phyloP scores from a whole-genome alignment of 2,113 vertebrate species.

The Hirundichthys speculiger region DNA sequence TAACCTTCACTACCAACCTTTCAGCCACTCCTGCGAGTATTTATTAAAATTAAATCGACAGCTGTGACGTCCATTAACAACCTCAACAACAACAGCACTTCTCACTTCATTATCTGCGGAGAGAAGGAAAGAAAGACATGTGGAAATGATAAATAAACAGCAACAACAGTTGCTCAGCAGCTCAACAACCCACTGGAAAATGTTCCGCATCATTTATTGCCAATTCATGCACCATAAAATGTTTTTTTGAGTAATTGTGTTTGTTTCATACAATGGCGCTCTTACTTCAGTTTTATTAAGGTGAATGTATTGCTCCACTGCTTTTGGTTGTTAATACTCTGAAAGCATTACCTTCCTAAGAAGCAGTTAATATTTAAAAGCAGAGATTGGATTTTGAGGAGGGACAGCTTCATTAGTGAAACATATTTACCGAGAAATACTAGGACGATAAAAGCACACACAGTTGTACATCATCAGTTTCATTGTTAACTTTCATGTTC shows the following conservation, averaged over 20 bases:
- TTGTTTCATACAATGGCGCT: constrained; percentile 12
- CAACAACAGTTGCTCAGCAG: too few species aligned
- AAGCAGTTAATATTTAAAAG: constrained; percentile 30
- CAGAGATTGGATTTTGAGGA: constrained; percentile 25
- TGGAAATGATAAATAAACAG: constrained; percentile 5
- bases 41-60: constrained; percentile 55
- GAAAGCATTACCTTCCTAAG: constrained; percentile 19
- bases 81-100: constrained; percentile 20
- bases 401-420: constrained; percentile 54
- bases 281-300: constrained; percentile 31
- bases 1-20: constrained; percentile 40
- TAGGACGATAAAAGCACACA: constrained; percentile 13
- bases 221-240: too few species aligned
- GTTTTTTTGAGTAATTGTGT: not conserved
- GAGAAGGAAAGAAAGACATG: constrained; percentile 10
- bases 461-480: constrained; percentile 1
- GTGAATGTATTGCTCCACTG: constrained; percentile 1
- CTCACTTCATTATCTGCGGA: constrained; percentile 41
- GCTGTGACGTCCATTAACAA: constrained; percentile 48
- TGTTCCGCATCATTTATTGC: constrained; percentile 7
- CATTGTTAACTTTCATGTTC: not conserved
- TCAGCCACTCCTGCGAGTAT: constrained; percentile 43
- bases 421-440: constrained; percentile 18
- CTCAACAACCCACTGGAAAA: too few species aligned
- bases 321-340: constrained; percentile 39